phyloP scores from a whole-genome alignment of 2,113 vertebrate species.

The Cyprinodon brontotheroides region DNA sequence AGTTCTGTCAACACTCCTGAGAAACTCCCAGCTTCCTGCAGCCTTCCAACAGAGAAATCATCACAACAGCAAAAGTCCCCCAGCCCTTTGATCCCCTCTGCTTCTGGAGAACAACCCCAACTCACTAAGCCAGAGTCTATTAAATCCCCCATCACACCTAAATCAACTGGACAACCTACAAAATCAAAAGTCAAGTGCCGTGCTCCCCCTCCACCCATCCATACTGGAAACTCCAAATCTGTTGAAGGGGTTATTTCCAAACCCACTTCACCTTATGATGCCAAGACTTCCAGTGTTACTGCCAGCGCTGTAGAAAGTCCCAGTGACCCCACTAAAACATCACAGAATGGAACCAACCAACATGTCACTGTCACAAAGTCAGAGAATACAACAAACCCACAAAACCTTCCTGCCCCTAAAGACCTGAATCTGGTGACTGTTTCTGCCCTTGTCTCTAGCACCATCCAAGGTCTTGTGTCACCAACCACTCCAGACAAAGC shows the following conservation, averaged over 20 bases:
- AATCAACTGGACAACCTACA: slow-evolving; percentile 33
- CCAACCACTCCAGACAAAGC: slow-evolving; percentile 36
- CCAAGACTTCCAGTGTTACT: background rate
- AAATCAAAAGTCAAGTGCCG: slow-evolving; percentile 57
- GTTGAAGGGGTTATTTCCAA: background rate
- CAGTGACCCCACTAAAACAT: slow-evolving; percentile 13
- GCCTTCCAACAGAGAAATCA: slow-evolving; percentile 12
- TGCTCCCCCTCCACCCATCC: slow-evolving; percentile 61
- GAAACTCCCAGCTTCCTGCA: background rate
- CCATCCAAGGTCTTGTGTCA: slow-evolving; percentile 58
- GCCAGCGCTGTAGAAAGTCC: slow-evolving; percentile 13
- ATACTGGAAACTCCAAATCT: slow-evolving; percentile 18
- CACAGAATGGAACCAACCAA: slow-evolving; percentile 44
- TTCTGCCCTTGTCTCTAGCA: slow-evolving; percentile 65
- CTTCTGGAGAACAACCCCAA: slow-evolving; percentile 9
- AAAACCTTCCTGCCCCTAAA: background rate
- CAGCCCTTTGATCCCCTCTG: background rate
- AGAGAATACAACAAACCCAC: slow-evolving; percentile 25
- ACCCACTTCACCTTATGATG: slow-evolving; percentile 28
- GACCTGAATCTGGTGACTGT: slow-evolving; percentile 35
- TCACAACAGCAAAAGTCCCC: slow-evolving; percentile 11
- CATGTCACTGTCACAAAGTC: slow-evolving; percentile 16
- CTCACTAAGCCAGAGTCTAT: slow-evolving; percentile 52
- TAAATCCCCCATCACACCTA: slow-evolving; percentile 56
- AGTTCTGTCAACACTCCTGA: slow-evolving; percentile 5